A percentile compares a stretch with the other conserved stretches of the same genome.
Evolutionary conservation across 2,888 invertebrate species (phyloP).

Genomic region (Strigamia transsilvanica): DNA sequence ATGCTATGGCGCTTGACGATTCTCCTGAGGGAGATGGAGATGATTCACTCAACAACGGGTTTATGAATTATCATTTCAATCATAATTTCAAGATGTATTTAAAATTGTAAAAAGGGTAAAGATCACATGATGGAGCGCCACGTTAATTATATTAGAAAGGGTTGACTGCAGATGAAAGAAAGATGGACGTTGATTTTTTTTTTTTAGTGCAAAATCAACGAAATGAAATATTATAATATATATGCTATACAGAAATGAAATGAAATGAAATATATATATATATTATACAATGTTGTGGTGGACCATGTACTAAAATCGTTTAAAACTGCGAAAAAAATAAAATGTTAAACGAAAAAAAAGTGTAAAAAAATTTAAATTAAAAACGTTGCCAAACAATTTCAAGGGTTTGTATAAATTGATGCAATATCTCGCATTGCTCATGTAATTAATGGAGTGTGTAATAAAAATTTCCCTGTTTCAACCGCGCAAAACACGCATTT

Average conservation of each 20-base stretch:
- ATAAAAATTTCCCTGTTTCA: background rate
- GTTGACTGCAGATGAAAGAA: background rate
- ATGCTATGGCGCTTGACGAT: background rate
- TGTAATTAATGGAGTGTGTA: background rate
- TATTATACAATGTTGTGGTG: background rate
- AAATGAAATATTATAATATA: background rate
- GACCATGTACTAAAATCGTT: background rate
- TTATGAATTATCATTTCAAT: background rate
- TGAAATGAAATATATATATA: background rate
- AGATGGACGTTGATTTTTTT: background rate
- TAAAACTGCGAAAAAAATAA: background rate
- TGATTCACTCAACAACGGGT: constrained; percentile 2
- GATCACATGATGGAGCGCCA: constrained; percentile 5
- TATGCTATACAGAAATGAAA: background rate
- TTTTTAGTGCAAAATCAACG: background rate
- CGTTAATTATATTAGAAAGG: background rate
- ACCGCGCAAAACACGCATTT: background rate
- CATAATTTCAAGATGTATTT: constrained; percentile 43
- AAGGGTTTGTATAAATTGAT: background rate
- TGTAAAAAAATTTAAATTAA: background rate
- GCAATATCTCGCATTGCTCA: background rate
- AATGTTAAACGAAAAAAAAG: background rate
- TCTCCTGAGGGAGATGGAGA: constrained; percentile 12
- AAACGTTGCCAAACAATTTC: background rate
- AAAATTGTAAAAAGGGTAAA: constrained; percentile 18